These are phyloP conservation scores for Hypomecis atomaria DNA, from an alignment of 2,888 invertebrate species.

Conservation along the genomic window DNA sequence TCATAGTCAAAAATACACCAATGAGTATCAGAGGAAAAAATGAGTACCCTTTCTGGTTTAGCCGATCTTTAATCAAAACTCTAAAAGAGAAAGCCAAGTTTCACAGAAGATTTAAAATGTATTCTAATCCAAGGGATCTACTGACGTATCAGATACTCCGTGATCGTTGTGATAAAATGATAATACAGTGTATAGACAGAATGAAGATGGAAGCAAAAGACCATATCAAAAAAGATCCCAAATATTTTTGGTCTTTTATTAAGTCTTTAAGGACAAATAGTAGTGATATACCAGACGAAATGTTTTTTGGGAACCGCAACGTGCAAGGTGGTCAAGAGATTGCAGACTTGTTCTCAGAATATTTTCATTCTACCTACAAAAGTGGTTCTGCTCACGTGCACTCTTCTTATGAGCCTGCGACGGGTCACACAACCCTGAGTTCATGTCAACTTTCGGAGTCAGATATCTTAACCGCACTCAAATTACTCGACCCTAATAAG, in stretches of 20 bases:
- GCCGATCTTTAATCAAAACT: neutral
- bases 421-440: too few relatives aligned
- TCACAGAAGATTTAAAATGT: neutral
- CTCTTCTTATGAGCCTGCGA: too few relatives aligned
- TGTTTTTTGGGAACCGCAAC: neutral
- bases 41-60: constrained; percentile 8
- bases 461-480: too few relatives aligned
- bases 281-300: neutral
- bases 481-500: too few relatives aligned
- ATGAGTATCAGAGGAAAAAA: neutral
- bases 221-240: too few relatives aligned
- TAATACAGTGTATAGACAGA: too few relatives aligned
- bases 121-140: neutral
- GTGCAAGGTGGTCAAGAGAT: neutral
- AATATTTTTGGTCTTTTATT: neutral
- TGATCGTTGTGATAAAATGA: neutral
- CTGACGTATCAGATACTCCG: neutral
- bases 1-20: neutral
- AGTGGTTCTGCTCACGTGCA: too few relatives aligned
- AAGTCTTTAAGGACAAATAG: neutral
- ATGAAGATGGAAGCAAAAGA: too few relatives aligned
- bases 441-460: too few relatives aligned
- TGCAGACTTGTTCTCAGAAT: neutral
- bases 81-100: neutral
- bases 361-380: neutral